Percentiles rank a stretch among this genome's conserved stretches.
These are phyloP conservation scores for Egretta garzetta DNA, from an alignment of 2,113 vertebrate genomes.

Conservation along the genomic window DNA sequence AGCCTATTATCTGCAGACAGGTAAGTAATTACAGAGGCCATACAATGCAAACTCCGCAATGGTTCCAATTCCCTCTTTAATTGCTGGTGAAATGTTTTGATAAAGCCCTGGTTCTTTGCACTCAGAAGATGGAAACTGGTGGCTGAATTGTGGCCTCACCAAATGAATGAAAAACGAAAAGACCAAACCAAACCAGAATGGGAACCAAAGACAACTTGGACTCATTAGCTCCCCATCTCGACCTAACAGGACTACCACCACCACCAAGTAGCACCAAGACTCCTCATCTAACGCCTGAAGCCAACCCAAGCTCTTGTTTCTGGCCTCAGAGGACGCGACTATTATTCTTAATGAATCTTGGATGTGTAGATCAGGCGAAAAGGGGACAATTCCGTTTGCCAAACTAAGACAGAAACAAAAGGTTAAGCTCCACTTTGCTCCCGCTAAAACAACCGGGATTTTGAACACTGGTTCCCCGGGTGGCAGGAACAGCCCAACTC, in stretches of 20 bases:
- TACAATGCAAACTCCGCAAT: constrained; percentile 73
- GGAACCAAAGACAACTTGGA: constrained; percentile 44
- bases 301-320: constrained; percentile 24
- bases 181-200: constrained; percentile 50
- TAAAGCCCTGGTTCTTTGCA: constrained; percentile 65
- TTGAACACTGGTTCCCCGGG: fast-evolving
- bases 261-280: constrained; percentile 47
- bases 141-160: constrained; percentile 38
- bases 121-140: constrained; percentile 67
- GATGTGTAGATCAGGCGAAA: constrained; percentile 26
- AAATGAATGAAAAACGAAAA: constrained; percentile 15
- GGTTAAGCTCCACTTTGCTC: background rate
- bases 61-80: constrained; percentile 70
- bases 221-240: background rate
- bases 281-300: background rate
- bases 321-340: constrained; percentile 46
- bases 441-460: background rate
- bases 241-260: constrained; percentile 23
- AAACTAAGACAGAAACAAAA: constrained; percentile 9
- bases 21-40: constrained; percentile 76
- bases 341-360: constrained; percentile 31
- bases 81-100: constrained; percentile 76
- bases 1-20: constrained; percentile 71
- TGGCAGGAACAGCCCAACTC: background rate
- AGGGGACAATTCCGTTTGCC: constrained; percentile 1